These are phyloP conservation scores for Microctenopoma lineatum DNA, from an alignment of 2,797 vertebrate genomes.

Conservation along the genomic window DNA sequence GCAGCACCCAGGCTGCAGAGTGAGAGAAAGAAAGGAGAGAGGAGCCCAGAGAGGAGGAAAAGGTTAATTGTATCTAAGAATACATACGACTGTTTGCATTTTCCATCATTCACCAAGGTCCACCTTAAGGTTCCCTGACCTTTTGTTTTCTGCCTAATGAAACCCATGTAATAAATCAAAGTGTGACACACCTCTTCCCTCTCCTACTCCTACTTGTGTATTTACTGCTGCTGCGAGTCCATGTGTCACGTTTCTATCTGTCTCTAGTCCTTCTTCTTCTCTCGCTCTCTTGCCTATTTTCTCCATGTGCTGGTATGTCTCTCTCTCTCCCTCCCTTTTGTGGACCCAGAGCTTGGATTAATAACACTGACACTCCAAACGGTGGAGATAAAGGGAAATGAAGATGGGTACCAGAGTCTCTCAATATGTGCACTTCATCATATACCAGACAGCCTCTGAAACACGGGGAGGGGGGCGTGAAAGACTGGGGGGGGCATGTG, in stretches of 20 bases:
- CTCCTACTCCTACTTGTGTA: conserved; percentile 53
- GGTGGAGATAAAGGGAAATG: conserved; percentile 78
- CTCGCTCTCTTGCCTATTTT: conserved; percentile 5
- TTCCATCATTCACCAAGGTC: conserved; percentile 67
- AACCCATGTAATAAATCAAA: conserved; percentile 78
- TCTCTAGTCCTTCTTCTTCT: conserved; percentile 39
- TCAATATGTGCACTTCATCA: conserved; percentile 80
- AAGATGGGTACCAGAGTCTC: conserved; percentile 79
- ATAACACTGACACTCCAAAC: conserved; percentile 77
- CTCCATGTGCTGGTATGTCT: conserved; percentile 18
- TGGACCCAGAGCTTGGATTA: conserved; percentile 70
- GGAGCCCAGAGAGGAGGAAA: conserved; percentile 57
- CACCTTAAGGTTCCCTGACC: conserved; percentile 77
- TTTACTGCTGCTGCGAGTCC: conserved; percentile 62
- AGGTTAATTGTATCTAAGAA: conserved; percentile 85
- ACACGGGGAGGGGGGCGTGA: conserved; percentile 38
- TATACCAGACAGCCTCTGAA: conserved; percentile 59
- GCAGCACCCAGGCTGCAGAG: conserved; percentile 23
- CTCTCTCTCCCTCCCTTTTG: conserved; percentile 46
- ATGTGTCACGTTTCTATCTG: conserved; percentile 52
- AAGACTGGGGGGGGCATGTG: conserved; percentile 7
- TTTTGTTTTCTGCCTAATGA: conserved; percentile 80
- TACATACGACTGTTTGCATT: conserved; percentile 78
- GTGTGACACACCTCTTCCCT: conserved; percentile 47
- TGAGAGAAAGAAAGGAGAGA: conserved; percentile 30